phyloP scores from a whole-genome alignment of 2,888 invertebrate genomes.

The Beris chalybata region DNA sequence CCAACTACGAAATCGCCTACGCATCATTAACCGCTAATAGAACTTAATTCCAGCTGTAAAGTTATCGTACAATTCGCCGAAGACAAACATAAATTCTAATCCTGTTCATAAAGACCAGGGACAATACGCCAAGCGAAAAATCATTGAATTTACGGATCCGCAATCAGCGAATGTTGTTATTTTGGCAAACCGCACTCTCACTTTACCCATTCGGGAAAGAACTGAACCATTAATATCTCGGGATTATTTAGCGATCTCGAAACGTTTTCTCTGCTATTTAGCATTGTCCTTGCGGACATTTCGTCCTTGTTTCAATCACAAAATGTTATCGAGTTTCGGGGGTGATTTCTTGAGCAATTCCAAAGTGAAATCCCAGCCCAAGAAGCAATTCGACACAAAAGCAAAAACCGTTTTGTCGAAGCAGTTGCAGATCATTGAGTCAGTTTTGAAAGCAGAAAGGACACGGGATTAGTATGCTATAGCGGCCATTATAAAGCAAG shows the following conservation, averaged over 20 bases:
- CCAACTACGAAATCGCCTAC: slow-evolving; percentile 5
- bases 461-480: slow-evolving; percentile 28
- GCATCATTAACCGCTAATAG: slow-evolving; percentile 22
- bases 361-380: slow-evolving; percentile 3
- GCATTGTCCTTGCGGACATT: slow-evolving; percentile 29
- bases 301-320: slow-evolving; percentile 6
- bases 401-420: slow-evolving; percentile 13
- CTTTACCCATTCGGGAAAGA: slow-evolving; percentile 21
- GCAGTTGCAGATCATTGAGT: slow-evolving; percentile 30
- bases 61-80: slow-evolving; percentile 9
- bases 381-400: slow-evolving; percentile 1
- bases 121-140: slow-evolving; percentile 26
- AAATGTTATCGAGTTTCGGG: slow-evolving; percentile 22
- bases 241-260: slow-evolving; percentile 32
- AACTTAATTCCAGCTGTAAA: slow-evolving; percentile 3
- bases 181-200: slow-evolving; percentile 8
- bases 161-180: slow-evolving; percentile 34
- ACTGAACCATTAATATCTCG: slow-evolving; percentile 35
- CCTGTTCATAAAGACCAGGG: slow-evolving; percentile 31
- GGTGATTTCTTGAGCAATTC: slow-evolving; percentile 15
- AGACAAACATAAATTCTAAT: slow-evolving; percentile 27
- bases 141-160: slow-evolving; percentile 30
- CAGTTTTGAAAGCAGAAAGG: slow-evolving; percentile 24
- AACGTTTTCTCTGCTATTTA: slow-evolving; percentile 18
- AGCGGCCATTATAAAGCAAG: slow-evolving; percentile 25